phyloP scores from a whole-genome alignment of 2,888 invertebrate genomes.

The Xiphydria camelus region DNA sequence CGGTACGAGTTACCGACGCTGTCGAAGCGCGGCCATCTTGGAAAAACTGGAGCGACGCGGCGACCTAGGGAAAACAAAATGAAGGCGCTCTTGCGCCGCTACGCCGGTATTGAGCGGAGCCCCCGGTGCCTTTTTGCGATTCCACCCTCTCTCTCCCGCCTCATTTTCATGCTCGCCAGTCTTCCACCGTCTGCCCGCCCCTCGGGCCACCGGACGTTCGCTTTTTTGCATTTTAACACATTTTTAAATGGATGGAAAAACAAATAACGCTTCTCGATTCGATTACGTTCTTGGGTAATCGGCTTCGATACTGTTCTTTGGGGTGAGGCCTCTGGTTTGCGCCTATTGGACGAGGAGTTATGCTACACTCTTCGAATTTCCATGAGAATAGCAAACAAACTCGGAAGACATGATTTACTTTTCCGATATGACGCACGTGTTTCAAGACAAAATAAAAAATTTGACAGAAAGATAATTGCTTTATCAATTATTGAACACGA shows the following conservation, averaged over 20 bases:
- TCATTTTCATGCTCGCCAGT: constrained; percentile 13
- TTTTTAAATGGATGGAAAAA: constrained; percentile 39
- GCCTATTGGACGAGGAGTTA: too few species aligned
- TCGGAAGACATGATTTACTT: too few species aligned
- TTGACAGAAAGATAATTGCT: too few species aligned
- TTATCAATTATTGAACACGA: too few species aligned
- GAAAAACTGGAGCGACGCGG: constrained; percentile 50
- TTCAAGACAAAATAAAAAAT: too few species aligned
- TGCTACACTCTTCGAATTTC: too few species aligned
- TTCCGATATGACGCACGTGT: too few species aligned
- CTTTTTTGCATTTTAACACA: constrained; percentile 40
- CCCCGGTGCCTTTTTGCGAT: constrained; percentile 54
- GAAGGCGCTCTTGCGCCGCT: constrained; percentile 58
- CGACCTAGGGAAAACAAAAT: constrained; percentile 57
- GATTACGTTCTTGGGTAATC: constrained; percentile 34
- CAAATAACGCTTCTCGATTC: constrained; percentile 41
- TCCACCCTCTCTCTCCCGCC: constrained; percentile 37
- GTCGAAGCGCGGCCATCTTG: constrained; percentile 46
- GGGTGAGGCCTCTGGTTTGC: too few species aligned
- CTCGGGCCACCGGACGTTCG: constrained; percentile 20
- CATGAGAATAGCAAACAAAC: too few species aligned
- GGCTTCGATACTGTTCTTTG: constrained; percentile 14
- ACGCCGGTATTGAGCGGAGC: constrained; percentile 55
- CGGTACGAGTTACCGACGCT: constrained; percentile 39
- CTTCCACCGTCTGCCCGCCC: constrained; percentile 30